Evolutionary conservation across 2,113 vertebrate species (phyloP).

Genomic region (Melanocharis versteri): DNA sequence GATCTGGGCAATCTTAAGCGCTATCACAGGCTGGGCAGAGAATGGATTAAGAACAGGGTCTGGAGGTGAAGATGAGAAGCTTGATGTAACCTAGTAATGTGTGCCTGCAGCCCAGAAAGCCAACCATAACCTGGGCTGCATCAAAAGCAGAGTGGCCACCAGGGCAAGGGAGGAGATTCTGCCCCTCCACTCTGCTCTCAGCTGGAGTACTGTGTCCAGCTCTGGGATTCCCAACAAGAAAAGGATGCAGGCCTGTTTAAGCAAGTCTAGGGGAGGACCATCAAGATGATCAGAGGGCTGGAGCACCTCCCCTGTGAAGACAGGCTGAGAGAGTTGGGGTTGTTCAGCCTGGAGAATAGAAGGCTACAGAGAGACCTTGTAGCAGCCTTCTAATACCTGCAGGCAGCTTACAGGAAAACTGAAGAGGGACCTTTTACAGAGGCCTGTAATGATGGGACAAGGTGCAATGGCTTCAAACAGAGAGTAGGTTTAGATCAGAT

Average conservation of each 20-base stretch:
- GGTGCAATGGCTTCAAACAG: neutral
- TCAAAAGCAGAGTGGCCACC: neutral
- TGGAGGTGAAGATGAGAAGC: neutral
- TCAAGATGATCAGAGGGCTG: neutral
- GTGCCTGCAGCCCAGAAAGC: neutral
- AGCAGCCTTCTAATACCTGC: neutral
- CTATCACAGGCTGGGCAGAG: accelerated
- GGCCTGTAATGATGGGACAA: too few species aligned
- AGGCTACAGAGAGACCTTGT: neutral
- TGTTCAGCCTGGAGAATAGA: neutral
- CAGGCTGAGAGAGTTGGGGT: neutral
- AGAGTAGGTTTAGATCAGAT: neutral
- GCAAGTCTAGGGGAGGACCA: neutral
- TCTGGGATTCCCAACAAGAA: neutral
- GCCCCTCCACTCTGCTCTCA: neutral
- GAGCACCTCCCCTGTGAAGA: neutral
- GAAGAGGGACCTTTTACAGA: neutral
- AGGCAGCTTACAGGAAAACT: neutral
- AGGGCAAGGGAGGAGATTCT: neutral
- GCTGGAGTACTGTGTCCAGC: neutral
- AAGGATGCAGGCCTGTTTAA: neutral
- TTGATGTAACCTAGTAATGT: neutral
- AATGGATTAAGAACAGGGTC: neutral
- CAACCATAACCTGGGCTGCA: neutral
- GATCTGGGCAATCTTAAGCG: neutral